phyloP scores from a whole-genome alignment of 2,113 vertebrate species.

The Syngnathus scovelli region DNA sequence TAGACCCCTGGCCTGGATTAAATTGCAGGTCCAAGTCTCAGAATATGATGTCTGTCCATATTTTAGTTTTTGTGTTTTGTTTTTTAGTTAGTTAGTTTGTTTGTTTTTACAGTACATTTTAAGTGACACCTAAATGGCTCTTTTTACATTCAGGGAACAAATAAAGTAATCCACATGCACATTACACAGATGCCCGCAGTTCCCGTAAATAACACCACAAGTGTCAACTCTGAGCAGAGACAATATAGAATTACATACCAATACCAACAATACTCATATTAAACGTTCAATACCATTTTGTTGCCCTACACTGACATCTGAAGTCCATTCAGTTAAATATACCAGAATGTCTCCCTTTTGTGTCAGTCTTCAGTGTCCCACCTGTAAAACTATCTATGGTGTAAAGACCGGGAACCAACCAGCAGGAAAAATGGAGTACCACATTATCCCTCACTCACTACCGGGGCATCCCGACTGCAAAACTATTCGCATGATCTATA shows the following conservation, averaged over 20 bases:
- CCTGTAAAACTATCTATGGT: conserved; percentile 95
- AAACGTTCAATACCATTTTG: not conserved
- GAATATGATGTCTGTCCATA: not conserved
- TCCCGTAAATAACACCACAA: not conserved
- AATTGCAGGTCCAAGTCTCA: not conserved
- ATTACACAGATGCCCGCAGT: not conserved
- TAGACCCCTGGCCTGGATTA: not conserved
- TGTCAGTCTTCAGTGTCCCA: conserved; percentile 87
- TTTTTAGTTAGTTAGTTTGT: no score
- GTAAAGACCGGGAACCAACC: conserved; percentile 94
- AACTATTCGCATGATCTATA: conserved; percentile 93
- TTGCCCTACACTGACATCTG: not conserved
- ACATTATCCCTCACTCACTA: conserved; percentile 89
- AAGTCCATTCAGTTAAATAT: not conserved
- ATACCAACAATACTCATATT: not conserved
- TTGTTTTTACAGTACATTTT: not conserved
- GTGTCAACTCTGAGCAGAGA: not conserved
- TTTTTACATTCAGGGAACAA: not conserved
- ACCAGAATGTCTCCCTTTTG: not conserved
- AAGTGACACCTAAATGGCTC: not conserved
- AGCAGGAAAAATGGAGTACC: conserved; percentile 95
- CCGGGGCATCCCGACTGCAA: conserved; percentile 89
- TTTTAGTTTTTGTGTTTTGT: no score
- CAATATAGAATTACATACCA: not conserved
- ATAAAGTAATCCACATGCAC: not conserved